Base-by-base conservation (phyloP, 2,113 vertebrate genomes). In the Prunella himalayana region DNA sequence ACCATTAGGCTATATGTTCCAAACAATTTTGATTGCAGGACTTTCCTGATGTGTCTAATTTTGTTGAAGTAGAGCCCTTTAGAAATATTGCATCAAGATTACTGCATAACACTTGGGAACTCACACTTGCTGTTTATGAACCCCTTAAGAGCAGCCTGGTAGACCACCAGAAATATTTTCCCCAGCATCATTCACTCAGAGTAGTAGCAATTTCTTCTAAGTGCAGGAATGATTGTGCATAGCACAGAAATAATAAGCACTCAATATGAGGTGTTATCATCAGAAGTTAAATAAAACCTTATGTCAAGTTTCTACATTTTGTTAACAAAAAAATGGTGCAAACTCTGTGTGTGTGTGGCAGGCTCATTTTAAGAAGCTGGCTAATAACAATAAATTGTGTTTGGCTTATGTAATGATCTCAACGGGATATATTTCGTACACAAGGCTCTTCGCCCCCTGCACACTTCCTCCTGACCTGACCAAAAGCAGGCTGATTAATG, bases 341-440 rank as follows among this genome's bases (percentile, higher is more conserved):
- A 66, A 88, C 17, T 66, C 11, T 49, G 6, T 51, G 27, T 82
- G 27, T 85, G 49, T 44, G 68, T 81, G 42, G 5, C 23, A 84
- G 72, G 21, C 50, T 84, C 31, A 41, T 81, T 93, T 80, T 88
- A 88, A 83, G 86, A 71, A 94, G 44, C 25, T 75, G 68, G 44
- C 13, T 93, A 83, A 77, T 96, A 59, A 27, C 10, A 94, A 70
- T 31, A 90, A 90, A 30, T 45, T 63, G 23, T 42, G 8, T 83
- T 92, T 93, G 82, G 39, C n/a, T 91, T 90, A 81, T 64, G 57
- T 69, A 59, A 54, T 59, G 12, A 71, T 75, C 82, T 82, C 47
- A 13, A 14, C 0, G 0, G 75, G 82, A 70, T 75, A 6, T 16
- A 31, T 83, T 91, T 78, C 35, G 65, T 87, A 59, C n/a, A 57